These are phyloP conservation scores for Elysia crispata DNA, from an alignment of 2,888 invertebrate genomes.

Conservation along the genomic window DNA sequence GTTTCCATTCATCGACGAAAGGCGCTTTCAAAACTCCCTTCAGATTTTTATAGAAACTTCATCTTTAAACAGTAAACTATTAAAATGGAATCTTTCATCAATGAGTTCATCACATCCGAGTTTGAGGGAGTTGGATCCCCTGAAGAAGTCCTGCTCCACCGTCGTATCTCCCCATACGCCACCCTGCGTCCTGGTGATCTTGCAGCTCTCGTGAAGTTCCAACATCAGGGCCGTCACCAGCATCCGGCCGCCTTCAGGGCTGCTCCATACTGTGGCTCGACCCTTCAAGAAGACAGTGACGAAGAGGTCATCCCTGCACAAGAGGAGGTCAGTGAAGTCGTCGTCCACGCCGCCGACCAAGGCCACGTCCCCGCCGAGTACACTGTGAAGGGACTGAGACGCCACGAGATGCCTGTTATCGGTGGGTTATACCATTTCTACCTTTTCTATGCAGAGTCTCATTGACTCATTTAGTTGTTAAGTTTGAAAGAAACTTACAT, in stretches of 20 bases:
- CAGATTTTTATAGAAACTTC: neutral
- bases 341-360: constrained; percentile 46
- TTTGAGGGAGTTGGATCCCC: constrained; percentile 31
- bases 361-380: constrained; percentile 50
- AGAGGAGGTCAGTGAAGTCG: constrained; percentile 39
- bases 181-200: constrained; percentile 51
- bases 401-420: constrained; percentile 49
- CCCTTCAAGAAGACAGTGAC: neutral
- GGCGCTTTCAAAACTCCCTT: neutral
- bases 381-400: constrained; percentile 44
- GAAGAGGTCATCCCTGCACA: constrained; percentile 23
- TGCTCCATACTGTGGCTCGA: neutral
- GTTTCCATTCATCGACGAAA: neutral
- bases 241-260: neutral
- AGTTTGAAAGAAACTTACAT: too few species aligned
- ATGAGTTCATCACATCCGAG: constrained; percentile 32
- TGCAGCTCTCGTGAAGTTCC: constrained; percentile 36
- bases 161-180: constrained; percentile 51
- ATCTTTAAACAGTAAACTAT: neutral
- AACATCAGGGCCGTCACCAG: neutral
- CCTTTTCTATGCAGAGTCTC: too few species aligned
- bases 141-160: constrained; percentile 38
- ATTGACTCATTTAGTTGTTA: too few species aligned
- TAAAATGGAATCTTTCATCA: constrained; percentile 47
- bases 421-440: constrained; percentile 33